These are phyloP conservation scores for Lepus oiostolus DNA, from an alignment of 2,797 vertebrate species.

Conservation along the genomic window DNA sequence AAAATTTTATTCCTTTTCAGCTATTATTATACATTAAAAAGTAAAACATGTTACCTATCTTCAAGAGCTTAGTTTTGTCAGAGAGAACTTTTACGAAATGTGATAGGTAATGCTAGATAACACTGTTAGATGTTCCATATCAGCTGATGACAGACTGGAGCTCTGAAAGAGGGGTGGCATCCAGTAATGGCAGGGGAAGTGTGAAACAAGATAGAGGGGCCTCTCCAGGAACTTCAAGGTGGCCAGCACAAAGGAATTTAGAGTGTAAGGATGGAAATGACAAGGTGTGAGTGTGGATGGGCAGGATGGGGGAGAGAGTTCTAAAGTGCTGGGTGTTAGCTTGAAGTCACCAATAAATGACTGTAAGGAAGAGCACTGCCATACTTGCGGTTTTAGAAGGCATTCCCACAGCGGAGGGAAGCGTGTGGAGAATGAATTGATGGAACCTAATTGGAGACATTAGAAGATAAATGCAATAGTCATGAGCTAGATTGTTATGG, in stretches of 20 bases:
- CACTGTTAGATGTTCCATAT: not conserved
- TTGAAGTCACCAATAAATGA: not conserved
- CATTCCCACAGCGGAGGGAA: not conserved
- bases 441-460: not conserved
- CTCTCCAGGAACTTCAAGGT: not conserved
- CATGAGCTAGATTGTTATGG: not conserved
- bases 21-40: not conserved
- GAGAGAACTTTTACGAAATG: not conserved
- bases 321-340: not conserved
- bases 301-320: not conserved
- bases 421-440: not conserved
- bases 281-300: not conserved
- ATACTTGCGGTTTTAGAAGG: not conserved
- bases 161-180: not conserved
- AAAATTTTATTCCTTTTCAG: constrained; percentile 10
- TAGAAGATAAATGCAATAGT: constrained; percentile 40
- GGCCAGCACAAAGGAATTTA: not conserved
- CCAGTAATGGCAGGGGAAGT: not conserved
- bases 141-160: not conserved
- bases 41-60: not conserved
- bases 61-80: not conserved
- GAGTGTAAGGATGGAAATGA: not conserved
- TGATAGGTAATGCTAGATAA: not conserved
- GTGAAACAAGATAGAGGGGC: not conserved
- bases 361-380: not conserved